Percentiles rank a stretch among this genome's conserved stretches.
These are phyloP conservation scores for Acrocephalus scirpaceus DNA, from an alignment of 2,797 vertebrate genomes.

Conservation along the genomic window DNA sequence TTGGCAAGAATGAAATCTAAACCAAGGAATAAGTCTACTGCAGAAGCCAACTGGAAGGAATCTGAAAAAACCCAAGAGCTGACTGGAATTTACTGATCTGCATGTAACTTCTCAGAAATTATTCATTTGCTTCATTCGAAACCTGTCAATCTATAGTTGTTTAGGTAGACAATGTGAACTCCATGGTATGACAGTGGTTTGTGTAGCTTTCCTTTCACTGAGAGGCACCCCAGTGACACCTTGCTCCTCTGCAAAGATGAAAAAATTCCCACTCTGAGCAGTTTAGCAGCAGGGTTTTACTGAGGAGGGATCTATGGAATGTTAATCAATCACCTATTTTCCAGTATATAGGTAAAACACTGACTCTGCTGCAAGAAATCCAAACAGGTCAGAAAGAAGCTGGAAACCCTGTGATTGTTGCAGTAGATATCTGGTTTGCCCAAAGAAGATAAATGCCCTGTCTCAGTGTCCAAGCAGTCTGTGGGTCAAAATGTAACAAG, in stretches of 20 bases:
- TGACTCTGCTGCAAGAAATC: neutral
- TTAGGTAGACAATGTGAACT: neutral
- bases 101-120: neutral
- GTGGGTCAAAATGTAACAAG: neutral
- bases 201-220: neutral
- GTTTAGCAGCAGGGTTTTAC: neutral
- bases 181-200: neutral
- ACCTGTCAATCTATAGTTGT: neutral
- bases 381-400: neutral
- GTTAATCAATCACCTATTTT: neutral
- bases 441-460: neutral
- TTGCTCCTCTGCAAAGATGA: neutral
- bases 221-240: neutral
- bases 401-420: neutral
- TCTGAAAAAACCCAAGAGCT: neutral
- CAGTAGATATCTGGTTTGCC: accelerated
- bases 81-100: neutral
- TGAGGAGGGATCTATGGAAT: neutral
- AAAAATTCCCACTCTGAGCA: accelerated
- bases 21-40: neutral
- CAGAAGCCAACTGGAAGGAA: neutral
- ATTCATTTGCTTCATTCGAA: neutral
- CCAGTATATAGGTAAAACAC: neutral
- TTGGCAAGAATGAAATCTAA: conserved; percentile 14
- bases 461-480: accelerated